Evolutionary conservation across 2,888 invertebrate species (phyloP).

Genomic region (Volucella inanis): DNA sequence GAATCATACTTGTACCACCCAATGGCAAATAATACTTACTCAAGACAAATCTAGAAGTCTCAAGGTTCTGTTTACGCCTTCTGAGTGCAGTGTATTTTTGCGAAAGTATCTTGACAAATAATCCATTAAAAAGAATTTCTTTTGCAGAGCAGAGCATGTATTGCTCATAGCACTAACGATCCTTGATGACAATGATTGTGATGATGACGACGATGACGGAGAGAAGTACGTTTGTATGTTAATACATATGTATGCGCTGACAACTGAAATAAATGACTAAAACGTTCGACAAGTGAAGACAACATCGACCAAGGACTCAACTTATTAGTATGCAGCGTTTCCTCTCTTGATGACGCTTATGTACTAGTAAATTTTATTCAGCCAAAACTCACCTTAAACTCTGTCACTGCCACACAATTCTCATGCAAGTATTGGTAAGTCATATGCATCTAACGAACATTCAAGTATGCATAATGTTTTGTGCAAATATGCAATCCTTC

Average conservation of each 20-base stretch:
- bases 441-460: slow-evolving; percentile 17
- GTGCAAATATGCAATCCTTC: slow-evolving; percentile 27
- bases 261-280: slow-evolving; percentile 35
- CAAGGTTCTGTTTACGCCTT: slow-evolving; percentile 24
- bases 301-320: slow-evolving; percentile 16
- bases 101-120: slow-evolving; percentile 24
- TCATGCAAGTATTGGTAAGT: too few relatives aligned
- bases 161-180: slow-evolving; percentile 52
- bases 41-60: slow-evolving; percentile 38
- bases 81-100: not conserved
- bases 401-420: not conserved
- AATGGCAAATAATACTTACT: slow-evolving; percentile 27
- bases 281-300: slow-evolving; percentile 30
- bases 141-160: slow-evolving; percentile 6
- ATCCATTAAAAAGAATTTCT: slow-evolving; percentile 25
- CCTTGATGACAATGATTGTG: slow-evolving; percentile 34
- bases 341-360: slow-evolving; percentile 11
- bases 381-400: slow-evolving; percentile 32
- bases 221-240: not conserved
- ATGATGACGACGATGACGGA: slow-evolving; percentile 13
- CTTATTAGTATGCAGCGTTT: slow-evolving; percentile 54
- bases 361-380: slow-evolving; percentile 18
- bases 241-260: not conserved
- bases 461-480: slow-evolving; percentile 55
- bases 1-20: slow-evolving; percentile 4